phyloP scores from a whole-genome alignment of 2,797 vertebrate species.

The Acestrorhynchus altus region DNA sequence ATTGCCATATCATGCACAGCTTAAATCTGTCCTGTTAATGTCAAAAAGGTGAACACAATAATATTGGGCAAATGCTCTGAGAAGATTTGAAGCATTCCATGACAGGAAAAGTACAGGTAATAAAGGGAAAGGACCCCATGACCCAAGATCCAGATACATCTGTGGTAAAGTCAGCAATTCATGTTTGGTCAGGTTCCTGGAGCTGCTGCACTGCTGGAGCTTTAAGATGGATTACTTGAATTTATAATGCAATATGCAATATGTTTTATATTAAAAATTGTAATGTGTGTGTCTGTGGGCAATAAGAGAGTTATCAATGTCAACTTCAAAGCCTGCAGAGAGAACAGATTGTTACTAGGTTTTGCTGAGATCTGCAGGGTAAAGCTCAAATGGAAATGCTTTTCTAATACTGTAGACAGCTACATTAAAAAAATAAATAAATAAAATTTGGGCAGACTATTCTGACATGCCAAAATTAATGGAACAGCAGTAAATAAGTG shows the following conservation, averaged over 20 bases:
- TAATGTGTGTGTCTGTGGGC: slow-evolving; percentile 31
- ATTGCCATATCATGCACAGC: slow-evolving; percentile 24
- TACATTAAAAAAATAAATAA: slow-evolving; percentile 24
- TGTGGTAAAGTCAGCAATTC: neutral
- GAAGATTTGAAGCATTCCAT: slow-evolving; percentile 13
- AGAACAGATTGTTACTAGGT: slow-evolving; percentile 26
- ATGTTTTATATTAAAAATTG: slow-evolving; percentile 45
- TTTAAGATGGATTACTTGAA: slow-evolving; percentile 39
- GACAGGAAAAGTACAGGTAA: neutral
- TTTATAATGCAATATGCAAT: slow-evolving; percentile 42
- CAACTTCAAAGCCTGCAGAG: slow-evolving; percentile 4
- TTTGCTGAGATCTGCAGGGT: slow-evolving; percentile 20
- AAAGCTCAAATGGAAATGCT: slow-evolving; percentile 17
- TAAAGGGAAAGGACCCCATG: neutral
- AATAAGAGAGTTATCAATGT: slow-evolving; percentile 28
- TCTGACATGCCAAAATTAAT: no score
- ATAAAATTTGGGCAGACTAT: no score
- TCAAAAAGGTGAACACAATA: slow-evolving; percentile 14
- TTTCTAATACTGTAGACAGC: slow-evolving; percentile 4
- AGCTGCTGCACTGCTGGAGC: neutral
- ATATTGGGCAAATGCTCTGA: slow-evolving; percentile 1
- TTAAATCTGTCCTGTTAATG: slow-evolving; percentile 29
- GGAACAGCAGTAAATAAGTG: no score
- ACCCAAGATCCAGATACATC: neutral
- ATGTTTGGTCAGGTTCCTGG: slow-evolving; percentile 24